A percentile compares a stretch with the other conserved stretches of the same genome.
Evolutionary conservation across 2,888 invertebrate species (phyloP).

Genomic region (Rotaria sp.): DNA sequence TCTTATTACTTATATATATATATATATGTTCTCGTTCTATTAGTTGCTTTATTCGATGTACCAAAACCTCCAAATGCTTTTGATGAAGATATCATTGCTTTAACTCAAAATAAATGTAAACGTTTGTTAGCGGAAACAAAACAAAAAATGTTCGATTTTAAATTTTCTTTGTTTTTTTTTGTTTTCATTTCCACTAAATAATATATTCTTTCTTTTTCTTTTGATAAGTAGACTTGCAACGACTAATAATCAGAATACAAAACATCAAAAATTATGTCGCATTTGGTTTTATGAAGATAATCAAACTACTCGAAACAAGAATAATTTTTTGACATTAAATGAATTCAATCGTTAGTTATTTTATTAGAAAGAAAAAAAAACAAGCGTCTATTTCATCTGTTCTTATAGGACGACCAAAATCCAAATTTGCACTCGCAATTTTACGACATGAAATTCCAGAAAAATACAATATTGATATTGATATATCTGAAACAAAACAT

Average conservation of each 20-base stretch:
- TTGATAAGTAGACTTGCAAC: neutral
- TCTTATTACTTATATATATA: too few relatives aligned
- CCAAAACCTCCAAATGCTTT: neutral
- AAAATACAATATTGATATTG: neutral
- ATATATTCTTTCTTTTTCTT: neutral
- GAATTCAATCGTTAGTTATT: neutral
- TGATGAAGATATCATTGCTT: neutral
- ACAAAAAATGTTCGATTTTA: neutral
- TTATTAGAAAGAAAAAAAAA: neutral
- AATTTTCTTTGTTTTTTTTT: too few relatives aligned
- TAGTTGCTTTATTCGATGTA: neutral
- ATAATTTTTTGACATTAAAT: neutral
- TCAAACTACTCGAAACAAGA: neutral
- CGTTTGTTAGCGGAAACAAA: neutral
- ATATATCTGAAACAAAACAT: neutral
- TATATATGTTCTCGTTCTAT: neutral
- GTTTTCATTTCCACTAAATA: too few relatives aligned
- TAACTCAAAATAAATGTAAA: neutral
- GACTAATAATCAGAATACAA: neutral
- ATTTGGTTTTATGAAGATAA: slow-evolving; percentile 2
- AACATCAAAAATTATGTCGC: neutral
- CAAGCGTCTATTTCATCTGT: too few relatives aligned
- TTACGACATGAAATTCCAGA: slow-evolving; percentile 15
- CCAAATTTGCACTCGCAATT: neutral
- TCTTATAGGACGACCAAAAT: neutral